These are phyloP conservation scores for Atherix ibis DNA, from an alignment of 2,888 invertebrate species.

Conservation along the genomic window DNA sequence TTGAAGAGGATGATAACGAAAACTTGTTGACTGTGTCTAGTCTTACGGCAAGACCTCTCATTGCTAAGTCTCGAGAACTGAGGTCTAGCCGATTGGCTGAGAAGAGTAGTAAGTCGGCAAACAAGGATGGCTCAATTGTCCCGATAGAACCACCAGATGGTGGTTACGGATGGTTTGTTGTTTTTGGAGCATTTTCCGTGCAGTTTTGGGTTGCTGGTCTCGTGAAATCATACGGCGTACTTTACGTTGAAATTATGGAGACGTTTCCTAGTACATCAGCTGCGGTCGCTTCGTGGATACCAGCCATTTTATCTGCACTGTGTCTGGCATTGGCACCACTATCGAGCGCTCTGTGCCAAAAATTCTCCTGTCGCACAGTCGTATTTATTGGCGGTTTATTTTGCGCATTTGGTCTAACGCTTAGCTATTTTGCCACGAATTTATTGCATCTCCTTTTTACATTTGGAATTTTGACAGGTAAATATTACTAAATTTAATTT, in stretches of 20 bases:
- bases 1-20: constrained; percentile 53
- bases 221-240: constrained; percentile 65
- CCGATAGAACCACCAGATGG: constrained; percentile 45
- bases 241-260: constrained; percentile 67
- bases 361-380: constrained; percentile 49
- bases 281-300: constrained; percentile 64
- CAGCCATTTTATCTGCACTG: constrained; percentile 58
- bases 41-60: constrained; percentile 52
- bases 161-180: constrained; percentile 63
- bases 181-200: constrained; percentile 61
- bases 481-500: constrained; percentile 12
- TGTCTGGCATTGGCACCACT: constrained; percentile 61
- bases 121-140: constrained; percentile 1
- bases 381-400: constrained; percentile 58
- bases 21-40: constrained; percentile 56
- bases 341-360: constrained; percentile 56
- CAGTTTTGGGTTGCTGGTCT: constrained; percentile 70
- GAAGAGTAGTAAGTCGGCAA: constrained; percentile 12
- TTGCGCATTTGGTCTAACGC: constrained; percentile 50
- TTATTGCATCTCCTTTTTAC: constrained; percentile 51
- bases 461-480: constrained; percentile 56
- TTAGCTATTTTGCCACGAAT: constrained; percentile 54
- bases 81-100: constrained; percentile 24
- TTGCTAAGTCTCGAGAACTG: constrained; percentile 50
- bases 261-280: constrained; percentile 60